A percentile compares a stretch with the other conserved stretches of the same genome.
phyloP scores from a whole-genome alignment of 2,888 invertebrate genomes.

The Troilus luridus region DNA sequence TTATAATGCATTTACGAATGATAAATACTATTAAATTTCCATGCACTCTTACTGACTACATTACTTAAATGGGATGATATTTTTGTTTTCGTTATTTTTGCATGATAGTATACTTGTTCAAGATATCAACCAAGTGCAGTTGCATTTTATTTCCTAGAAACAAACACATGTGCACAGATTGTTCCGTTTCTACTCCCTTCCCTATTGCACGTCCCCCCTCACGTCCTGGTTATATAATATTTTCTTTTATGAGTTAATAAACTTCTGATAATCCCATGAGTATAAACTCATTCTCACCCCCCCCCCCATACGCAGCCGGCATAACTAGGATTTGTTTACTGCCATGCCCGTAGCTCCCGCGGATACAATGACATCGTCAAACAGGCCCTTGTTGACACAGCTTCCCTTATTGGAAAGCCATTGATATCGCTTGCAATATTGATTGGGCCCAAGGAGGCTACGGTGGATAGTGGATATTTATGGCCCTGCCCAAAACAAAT shows the following conservation, averaged over 20 bases:
- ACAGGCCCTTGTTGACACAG: constrained; percentile 5
- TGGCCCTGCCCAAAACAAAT: not conserved
- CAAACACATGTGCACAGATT: not conserved
- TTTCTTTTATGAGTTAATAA: constrained; percentile 15
- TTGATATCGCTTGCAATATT: constrained; percentile 4
- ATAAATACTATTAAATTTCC: no score
- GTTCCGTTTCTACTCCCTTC: not conserved
- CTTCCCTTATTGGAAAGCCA: constrained; percentile 26
- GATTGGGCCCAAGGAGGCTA: not conserved
- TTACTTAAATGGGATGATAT: no score
- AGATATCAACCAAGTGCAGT: no score
- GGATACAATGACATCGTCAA: constrained; percentile 17
- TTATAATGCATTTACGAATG: no score
- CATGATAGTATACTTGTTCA: no score
- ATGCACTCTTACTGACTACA: no score
- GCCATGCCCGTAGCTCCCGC: not conserved
- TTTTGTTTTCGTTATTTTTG: no score
- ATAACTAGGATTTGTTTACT: not conserved
- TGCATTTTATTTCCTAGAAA: no score
- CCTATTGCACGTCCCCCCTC: not conserved
- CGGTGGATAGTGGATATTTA: not conserved
- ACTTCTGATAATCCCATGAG: not conserved
- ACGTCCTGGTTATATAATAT: not conserved
- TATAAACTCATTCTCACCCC: constrained; percentile 29
- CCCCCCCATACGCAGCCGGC: not conserved